Conservation (phyloP, 2,113 vertebrate species). For the Cochlearius cochlearius region DNA sequence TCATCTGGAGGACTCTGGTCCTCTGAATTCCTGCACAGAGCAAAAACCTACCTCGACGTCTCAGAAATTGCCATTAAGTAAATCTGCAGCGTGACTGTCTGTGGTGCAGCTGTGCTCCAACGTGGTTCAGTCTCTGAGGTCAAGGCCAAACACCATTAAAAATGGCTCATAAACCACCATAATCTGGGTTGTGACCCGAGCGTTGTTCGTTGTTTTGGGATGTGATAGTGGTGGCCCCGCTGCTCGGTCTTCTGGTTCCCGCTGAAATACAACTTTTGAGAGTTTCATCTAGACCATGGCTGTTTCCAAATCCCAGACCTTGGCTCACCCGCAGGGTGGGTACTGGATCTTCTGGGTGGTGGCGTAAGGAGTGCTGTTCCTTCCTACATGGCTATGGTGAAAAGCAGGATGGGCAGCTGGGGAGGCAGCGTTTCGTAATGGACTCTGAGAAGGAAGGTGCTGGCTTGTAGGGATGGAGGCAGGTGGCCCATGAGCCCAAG, state of each 20-base stretch:
- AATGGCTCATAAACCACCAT: not conserved
- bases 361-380: not conserved
- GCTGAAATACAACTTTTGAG: not conserved
- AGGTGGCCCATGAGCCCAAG: not conserved
- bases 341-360: not conserved
- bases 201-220: accelerated
- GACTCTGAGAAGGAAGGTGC: not conserved
- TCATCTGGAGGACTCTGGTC: not conserved
- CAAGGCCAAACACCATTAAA: not conserved
- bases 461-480: not conserved
- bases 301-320: accelerated
- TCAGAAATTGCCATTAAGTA: not conserved
- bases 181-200: not conserved
- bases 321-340: not conserved
- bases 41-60: not conserved
- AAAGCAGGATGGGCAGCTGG: not conserved
- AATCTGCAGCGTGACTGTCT: not conserved
- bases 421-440: accelerated
- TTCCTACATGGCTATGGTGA: accelerated
- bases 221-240: not conserved
- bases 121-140: not conserved
- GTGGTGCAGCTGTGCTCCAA: not conserved
- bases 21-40: not conserved
- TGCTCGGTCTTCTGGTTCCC: not conserved
- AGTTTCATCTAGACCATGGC: not conserved